Percentiles rank a stretch among this genome's conserved stretches.
phyloP scores from a whole-genome alignment of 1,140 invertebrate genomes.

The Leptopilina boulardi region DNA sequence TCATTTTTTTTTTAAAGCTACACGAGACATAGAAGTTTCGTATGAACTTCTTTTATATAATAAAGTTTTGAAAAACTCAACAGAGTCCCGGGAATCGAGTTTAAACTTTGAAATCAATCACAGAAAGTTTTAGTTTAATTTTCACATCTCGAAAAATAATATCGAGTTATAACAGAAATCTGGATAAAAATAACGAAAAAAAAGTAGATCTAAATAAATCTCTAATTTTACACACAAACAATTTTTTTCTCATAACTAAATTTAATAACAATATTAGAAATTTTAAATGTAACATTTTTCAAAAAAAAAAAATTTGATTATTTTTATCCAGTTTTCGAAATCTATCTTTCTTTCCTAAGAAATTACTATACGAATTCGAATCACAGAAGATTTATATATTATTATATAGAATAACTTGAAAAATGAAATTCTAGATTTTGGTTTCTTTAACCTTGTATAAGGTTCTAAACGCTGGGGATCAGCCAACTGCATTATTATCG shows the following conservation, averaged over 20 bases:
- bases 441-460: slow-evolving; percentile 27
- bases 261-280: neutral
- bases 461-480: slow-evolving; percentile 41
- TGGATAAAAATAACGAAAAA: neutral
- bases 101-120: slow-evolving; percentile 17
- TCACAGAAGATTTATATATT: slow-evolving; percentile 28
- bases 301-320: no score
- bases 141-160: neutral
- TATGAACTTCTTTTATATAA: neutral
- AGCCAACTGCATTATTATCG: slow-evolving; percentile 62
- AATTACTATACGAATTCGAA: slow-evolving; percentile 8
- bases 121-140: neutral
- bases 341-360: neutral
- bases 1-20: neutral
- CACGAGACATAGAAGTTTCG: neutral
- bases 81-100: slow-evolving; percentile 8
- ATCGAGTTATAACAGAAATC: neutral
- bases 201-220: slow-evolving; percentile 5
- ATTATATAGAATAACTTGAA: slow-evolving; percentile 19
- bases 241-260: neutral
- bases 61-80: slow-evolving; percentile 25
- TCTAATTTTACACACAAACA: neutral
- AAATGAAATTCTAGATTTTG: slow-evolving; percentile 35
- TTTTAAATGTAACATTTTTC: neutral
- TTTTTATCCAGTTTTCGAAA: slow-evolving; percentile 20